Percentiles rank a stretch among this genome's conserved stretches.
Conservation (phyloP, 2,888 invertebrate genomes). For the Acleris sparsana region DNA sequence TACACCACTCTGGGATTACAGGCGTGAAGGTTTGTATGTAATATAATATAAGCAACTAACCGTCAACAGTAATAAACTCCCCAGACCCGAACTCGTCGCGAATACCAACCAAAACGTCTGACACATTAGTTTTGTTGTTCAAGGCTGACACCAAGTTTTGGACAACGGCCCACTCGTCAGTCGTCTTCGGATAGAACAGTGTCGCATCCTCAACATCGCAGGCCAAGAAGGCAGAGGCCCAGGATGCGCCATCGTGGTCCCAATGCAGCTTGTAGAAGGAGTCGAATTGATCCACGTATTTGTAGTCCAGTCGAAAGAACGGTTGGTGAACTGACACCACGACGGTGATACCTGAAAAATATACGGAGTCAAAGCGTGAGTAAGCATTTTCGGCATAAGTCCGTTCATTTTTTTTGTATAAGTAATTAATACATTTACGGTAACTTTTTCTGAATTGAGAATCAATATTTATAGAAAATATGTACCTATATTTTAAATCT, state of each 20-base stretch:
- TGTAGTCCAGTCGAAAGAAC: constrained; percentile 56
- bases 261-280: constrained; percentile 58
- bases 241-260: constrained; percentile 43
- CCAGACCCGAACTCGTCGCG: constrained; percentile 52
- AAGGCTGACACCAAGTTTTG: constrained; percentile 43
- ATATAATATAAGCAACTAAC: constrained; percentile 38
- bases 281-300: constrained; percentile 49
- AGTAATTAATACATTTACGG: too few relatives aligned
- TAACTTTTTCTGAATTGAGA: too few relatives aligned
- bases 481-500: too few relatives aligned
- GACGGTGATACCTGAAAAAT: constrained; percentile 17
- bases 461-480: too few relatives aligned
- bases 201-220: constrained; percentile 55
- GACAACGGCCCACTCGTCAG: constrained; percentile 50
- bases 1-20: too few relatives aligned
- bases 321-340: constrained; percentile 41
- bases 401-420: too few relatives aligned
- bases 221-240: constrained; percentile 47
- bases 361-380: not conserved
- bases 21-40: too few relatives aligned
- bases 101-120: constrained; percentile 52
- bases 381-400: too few relatives aligned
- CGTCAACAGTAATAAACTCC: constrained; percentile 56
- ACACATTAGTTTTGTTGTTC: constrained; percentile 41
- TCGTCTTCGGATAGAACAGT: constrained; percentile 52